Conservation (phyloP, 1,140 invertebrate genomes). For the Oppia nitens region DNA sequence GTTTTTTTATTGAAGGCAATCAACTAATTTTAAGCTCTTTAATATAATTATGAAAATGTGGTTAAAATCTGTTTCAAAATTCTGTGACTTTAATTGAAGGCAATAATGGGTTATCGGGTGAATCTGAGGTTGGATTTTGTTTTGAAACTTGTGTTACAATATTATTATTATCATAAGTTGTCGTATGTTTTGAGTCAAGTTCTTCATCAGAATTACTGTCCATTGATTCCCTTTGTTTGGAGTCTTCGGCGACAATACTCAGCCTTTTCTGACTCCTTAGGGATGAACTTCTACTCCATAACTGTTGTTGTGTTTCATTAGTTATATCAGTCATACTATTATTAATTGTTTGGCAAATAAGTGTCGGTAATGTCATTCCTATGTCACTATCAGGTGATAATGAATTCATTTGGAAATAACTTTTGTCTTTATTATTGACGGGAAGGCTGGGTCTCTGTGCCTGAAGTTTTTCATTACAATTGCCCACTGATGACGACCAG, state of each 20-base stretch:
- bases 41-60: background rate
- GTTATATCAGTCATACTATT: background rate
- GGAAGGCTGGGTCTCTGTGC: constrained; percentile 23
- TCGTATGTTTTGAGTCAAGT: too few relatives aligned
- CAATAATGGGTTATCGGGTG: background rate
- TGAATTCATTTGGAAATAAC: background rate
- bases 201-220: constrained; percentile 8
- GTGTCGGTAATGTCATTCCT: background rate
- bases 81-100: constrained; percentile 9
- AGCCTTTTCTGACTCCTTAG: constrained; percentile 8
- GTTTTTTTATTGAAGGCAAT: too few relatives aligned
- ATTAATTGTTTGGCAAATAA: background rate
- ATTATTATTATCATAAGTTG: too few relatives aligned
- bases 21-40: too few relatives aligned
- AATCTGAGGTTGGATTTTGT: too few relatives aligned
- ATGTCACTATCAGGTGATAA: constrained; percentile 4
- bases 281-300: constrained; percentile 9
- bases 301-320: background rate
- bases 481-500: constrained; percentile 23
- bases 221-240: background rate
- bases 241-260: constrained; percentile 15
- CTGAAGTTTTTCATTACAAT: constrained; percentile 23
- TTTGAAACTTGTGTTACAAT: too few relatives aligned
- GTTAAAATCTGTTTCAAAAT: too few relatives aligned
- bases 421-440: constrained; percentile 4